Base-by-base conservation (phyloP, 2,113 vertebrate genomes). In the Pyxicephalus adspersus region DNA sequence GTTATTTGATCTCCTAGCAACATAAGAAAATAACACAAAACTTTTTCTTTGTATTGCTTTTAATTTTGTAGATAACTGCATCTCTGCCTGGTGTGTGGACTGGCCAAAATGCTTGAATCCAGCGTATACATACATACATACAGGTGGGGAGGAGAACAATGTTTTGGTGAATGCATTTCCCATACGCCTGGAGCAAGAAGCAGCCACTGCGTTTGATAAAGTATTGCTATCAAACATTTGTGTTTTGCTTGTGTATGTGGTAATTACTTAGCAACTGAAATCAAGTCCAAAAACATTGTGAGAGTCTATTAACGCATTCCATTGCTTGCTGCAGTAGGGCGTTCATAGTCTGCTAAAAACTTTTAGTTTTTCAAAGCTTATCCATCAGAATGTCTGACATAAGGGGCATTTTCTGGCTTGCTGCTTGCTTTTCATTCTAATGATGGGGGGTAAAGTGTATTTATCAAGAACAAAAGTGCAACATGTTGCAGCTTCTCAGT, bases 221-320 rank as follows among this genome's bases (percentile, higher is more conserved):
- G 34, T 50, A 68, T 68, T 22, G 20, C 57, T 58, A 58, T 58
- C 65, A 22, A 50, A 23, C 26, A 18, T 34, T 18, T 45, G 15
- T 31, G 31, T 34, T 58, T 73, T 75, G 72, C 55, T 75, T 76
- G 57, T 76, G 73, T 76, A 25, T 76, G 57, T 22, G 51, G 58
- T 76, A 76, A 76, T 76, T 61, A 76, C 73, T 63, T 63, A 76
- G 58, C 58, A 63, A 76, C 73, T 60, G 29, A 63, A 63, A 76
- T 63, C 15, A 22, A 25, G 22, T 50, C 57, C 57, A 61, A 38
- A 61, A 61, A 61, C 26, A 61, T 76, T 23, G 50, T 26, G 57
- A 75, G 70, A 73, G 29, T 22, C 57, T 34, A 13, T 60, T 31
- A 75, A 60, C 52, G 45, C 55, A 22, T 75, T 75, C 54, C 58